Evolutionary conservation across 2,888 invertebrate genomes (phyloP).

Genomic region (Antitype chi): DNA sequence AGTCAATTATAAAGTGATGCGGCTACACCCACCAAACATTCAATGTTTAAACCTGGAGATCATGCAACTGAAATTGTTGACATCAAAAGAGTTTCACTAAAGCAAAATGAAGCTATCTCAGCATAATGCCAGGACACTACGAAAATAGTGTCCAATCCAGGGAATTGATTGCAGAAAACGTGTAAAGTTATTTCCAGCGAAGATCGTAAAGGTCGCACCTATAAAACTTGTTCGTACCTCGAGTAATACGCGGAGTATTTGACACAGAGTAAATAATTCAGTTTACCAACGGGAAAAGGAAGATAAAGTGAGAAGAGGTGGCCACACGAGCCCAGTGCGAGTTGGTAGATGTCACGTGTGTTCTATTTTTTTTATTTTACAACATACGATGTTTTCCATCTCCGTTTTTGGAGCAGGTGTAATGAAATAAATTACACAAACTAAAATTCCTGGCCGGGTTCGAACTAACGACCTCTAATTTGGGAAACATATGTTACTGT

Average conservation of each 20-base stretch:
- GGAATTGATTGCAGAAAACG: slow-evolving; percentile 57
- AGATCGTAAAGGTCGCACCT: slow-evolving; percentile 62
- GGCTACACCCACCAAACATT: no score
- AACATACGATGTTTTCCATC: not conserved
- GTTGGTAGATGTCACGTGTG: not conserved
- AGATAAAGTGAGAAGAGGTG: no score
- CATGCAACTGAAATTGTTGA: not conserved
- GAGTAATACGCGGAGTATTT: slow-evolving; percentile 30
- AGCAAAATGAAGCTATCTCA: slow-evolving; percentile 4
- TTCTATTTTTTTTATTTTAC: not conserved
- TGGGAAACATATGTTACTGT: no score
- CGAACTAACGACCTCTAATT: no score
- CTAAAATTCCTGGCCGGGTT: no score
- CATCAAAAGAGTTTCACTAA: not conserved
- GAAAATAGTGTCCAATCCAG: slow-evolving; percentile 37
- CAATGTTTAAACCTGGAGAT: not conserved
- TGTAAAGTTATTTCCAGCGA: slow-evolving; percentile 54
- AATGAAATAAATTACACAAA: not conserved
- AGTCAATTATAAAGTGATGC: not conserved
- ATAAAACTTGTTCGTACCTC: slow-evolving; percentile 41
- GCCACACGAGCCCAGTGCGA: no score
- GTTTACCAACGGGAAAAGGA: not conserved
- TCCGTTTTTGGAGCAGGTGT: not conserved
- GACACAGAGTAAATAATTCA: slow-evolving; percentile 29
- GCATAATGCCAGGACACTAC: slow-evolving; percentile 17